A percentile compares a stretch with the other conserved stretches of the same genome.
phyloP scores from a whole-genome alignment of 1,140 invertebrate genomes.

The Brachystomella parvula region DNA sequence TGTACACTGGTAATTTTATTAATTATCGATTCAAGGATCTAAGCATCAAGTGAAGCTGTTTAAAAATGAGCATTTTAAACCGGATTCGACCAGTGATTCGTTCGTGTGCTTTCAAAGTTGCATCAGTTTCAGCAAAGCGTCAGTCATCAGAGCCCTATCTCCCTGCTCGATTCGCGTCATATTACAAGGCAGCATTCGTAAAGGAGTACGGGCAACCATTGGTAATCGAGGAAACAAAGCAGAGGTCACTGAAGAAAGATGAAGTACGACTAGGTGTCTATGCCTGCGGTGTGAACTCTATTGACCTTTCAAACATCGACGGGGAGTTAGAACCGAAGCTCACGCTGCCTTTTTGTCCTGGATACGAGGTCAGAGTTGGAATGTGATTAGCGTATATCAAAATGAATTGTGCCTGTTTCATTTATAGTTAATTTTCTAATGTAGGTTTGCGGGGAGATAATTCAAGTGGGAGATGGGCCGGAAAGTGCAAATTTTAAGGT shows the following conservation, averaged over 20 bases:
- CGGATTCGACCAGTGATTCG: background rate
- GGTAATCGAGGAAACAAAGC: slow-evolving; percentile 43
- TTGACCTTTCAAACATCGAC: slow-evolving; percentile 48
- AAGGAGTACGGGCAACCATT: slow-evolving; percentile 46
- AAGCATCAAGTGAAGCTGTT: too few species aligned
- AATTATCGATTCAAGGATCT: too few species aligned
- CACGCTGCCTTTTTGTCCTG: slow-evolving; percentile 48
- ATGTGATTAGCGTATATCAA: slow-evolving; percentile 43
- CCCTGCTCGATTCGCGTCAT: slow-evolving; percentile 9
- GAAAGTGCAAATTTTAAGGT: slow-evolving; percentile 15
- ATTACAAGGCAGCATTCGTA: slow-evolving; percentile 46
- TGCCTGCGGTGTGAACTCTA: slow-evolving; percentile 53
- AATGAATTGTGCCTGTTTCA: slow-evolving; percentile 39
- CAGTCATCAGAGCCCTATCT: too few species aligned
- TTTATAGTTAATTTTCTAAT: slow-evolving; percentile 33
- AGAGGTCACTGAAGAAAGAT: slow-evolving; percentile 40
- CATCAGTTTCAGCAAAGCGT: background rate
- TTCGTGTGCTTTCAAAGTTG: background rate
- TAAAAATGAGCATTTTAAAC: background rate
- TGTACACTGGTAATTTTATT: too few species aligned
- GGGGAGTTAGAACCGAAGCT: slow-evolving; percentile 47
- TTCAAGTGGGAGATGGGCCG: slow-evolving; percentile 26
- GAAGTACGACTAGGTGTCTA: slow-evolving; percentile 51
- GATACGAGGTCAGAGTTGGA: slow-evolving; percentile 51
- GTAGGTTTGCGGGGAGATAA: slow-evolving; percentile 38